Evolutionary conservation across 1,140 invertebrate species (phyloP).

Genomic region (Drosophila truncata): DNA sequence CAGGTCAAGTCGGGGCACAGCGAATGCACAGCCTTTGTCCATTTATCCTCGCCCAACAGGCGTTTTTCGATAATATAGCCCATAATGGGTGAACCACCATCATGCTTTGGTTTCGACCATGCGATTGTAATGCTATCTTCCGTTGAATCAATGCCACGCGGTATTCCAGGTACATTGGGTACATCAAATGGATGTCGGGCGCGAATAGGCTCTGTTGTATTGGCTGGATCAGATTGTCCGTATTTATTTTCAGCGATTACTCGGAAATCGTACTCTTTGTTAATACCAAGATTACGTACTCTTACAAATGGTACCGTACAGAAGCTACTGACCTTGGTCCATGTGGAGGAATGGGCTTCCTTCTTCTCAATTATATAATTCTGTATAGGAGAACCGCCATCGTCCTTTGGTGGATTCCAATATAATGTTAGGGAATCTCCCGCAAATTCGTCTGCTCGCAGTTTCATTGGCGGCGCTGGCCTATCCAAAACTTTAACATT

Average conservation of each 20-base stretch:
- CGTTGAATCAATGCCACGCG: constrained; percentile 93
- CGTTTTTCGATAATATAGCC: constrained; percentile 97
- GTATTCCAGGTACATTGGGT: constrained; percentile 95
- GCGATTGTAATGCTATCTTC: constrained; percentile 97
- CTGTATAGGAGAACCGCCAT: constrained; percentile 97
- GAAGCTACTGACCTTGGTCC: constrained; percentile 97
- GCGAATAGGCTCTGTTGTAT: constrained; percentile 94
- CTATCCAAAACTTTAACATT: constrained; percentile 97
- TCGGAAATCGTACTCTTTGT: constrained; percentile 97
- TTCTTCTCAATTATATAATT: constrained; percentile 99
- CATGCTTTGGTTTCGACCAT: constrained; percentile 97
- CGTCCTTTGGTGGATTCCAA: constrained; percentile 98
- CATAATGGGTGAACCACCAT: constrained; percentile 96
- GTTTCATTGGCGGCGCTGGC: constrained; percentile 94
- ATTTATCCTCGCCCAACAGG: constrained; percentile 94
- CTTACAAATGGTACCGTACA: constrained; percentile 94
- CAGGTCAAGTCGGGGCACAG: constrained; percentile 92
- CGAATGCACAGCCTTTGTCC: constrained; percentile 95
- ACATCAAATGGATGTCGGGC: constrained; percentile 98
- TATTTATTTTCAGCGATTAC: constrained; percentile 99
- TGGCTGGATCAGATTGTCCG: constrained; percentile 96
- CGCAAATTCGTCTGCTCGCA: constrained; percentile 96
- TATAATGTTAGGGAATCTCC: constrained; percentile 97
- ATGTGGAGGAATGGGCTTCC: constrained; percentile 92
- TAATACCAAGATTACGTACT: constrained; percentile 96